phyloP scores from a whole-genome alignment of 2,113 vertebrate species.

The Thryonomys swinderianus region DNA sequence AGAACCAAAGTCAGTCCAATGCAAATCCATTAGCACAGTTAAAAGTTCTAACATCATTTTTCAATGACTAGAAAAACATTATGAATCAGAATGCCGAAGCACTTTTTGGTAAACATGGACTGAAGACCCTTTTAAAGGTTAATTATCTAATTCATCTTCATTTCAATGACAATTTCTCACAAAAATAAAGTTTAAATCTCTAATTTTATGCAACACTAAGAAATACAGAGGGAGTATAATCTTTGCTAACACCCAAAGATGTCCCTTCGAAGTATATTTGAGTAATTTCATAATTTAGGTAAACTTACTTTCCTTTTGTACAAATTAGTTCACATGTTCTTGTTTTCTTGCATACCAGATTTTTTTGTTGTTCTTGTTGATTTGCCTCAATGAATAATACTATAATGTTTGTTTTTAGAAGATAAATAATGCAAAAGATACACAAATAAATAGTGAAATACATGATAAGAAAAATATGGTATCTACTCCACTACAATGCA shows the following conservation, averaged over 20 bases:
- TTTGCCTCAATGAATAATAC: not conserved
- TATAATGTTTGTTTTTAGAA: not conserved
- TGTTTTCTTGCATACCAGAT: not conserved
- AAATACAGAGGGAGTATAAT: not conserved
- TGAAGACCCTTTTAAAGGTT: constrained; percentile 65
- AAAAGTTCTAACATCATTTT: constrained; percentile 60
- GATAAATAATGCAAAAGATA: not conserved
- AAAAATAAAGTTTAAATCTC: constrained; percentile 61
- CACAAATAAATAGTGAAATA: not conserved
- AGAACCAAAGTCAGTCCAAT: constrained; percentile 41
- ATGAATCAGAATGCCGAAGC: constrained; percentile 52
- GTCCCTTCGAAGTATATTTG: not conserved
- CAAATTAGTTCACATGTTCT: not conserved
- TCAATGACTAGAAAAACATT: constrained; percentile 56
- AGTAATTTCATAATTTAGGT: not conserved
- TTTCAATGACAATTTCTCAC: constrained; percentile 47
- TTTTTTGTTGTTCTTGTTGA: not conserved
- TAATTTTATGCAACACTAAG: not conserved
- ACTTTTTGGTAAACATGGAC: constrained; percentile 39
- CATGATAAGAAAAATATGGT: not conserved
- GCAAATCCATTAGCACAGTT: constrained; percentile 22
- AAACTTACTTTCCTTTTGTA: not conserved
- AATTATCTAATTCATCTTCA: constrained; percentile 74
- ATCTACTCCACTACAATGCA: not conserved
- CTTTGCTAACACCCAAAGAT: not conserved